A percentile compares a stretch with the other conserved stretches of the same genome.
phyloP scores from a whole-genome alignment of 1,140 invertebrate species.

The Trichomalopsis sarcophagae region DNA sequence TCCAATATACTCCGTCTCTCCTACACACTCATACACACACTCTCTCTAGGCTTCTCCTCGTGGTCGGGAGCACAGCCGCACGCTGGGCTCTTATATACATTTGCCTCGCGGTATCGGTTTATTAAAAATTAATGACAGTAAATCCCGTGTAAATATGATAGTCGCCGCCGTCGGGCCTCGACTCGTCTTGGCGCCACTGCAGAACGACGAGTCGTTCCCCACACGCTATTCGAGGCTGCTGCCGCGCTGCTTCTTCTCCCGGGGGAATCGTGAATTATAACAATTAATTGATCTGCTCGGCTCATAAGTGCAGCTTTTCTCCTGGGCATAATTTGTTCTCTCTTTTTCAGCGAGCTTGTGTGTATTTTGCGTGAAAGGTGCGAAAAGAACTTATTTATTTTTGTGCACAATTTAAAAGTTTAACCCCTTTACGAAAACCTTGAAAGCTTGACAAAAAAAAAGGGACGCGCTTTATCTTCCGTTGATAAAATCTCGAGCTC shows the following conservation, averaged over 20 bases:
- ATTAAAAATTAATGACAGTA: conserved; percentile 72
- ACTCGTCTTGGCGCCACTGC: conserved; percentile 8
- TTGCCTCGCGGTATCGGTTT: conserved; percentile 61
- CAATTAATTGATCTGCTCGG: conserved; percentile 12
- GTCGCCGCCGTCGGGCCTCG: conserved; percentile 41
- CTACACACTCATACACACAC: not conserved
- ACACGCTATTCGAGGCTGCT: not conserved
- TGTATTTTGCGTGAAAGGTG: too few species aligned
- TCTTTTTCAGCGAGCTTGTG: not conserved
- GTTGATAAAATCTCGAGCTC: too few species aligned
- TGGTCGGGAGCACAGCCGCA: not conserved
- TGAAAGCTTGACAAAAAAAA: too few species aligned
- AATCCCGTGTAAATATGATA: conserved; percentile 68
- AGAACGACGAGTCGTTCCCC: not conserved
- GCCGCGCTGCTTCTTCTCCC: not conserved
- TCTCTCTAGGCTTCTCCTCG: not conserved
- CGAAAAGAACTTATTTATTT: too few species aligned
- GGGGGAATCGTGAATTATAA: conserved; percentile 3
- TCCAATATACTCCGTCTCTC: not conserved
- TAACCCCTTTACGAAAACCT: too few species aligned
- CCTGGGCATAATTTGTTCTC: not conserved
- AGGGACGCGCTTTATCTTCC: too few species aligned
- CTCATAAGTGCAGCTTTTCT: not conserved
- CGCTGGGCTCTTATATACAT: not conserved
- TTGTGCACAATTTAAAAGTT: too few species aligned